phyloP scores from a whole-genome alignment of 2,888 invertebrate genomes.

The Diarsia mendica region DNA sequence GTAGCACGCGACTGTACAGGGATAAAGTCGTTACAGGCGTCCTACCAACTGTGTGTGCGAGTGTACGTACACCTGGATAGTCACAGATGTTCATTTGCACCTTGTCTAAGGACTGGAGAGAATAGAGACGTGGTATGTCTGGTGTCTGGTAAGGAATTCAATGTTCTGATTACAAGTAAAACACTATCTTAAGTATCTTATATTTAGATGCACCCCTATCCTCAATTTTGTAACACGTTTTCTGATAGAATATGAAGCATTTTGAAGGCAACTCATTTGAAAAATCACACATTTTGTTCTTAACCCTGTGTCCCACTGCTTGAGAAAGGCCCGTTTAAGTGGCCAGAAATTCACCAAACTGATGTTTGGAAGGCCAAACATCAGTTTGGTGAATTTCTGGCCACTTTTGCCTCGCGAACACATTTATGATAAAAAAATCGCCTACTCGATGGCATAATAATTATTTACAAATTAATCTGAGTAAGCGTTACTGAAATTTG shows the following conservation, averaged over 20 bases:
- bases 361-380: no score
- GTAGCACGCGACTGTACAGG: constrained; percentile 24
- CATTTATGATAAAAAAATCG: neutral
- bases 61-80: constrained; percentile 7
- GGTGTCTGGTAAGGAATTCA: neutral
- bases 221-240: neutral
- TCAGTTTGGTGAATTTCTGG: neutral
- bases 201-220: neutral
- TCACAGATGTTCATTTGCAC: constrained; percentile 9
- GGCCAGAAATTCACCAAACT: no score
- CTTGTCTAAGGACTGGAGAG: neutral
- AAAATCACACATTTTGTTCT: neutral
- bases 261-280: neutral
- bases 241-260: neutral
- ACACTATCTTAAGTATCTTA: neutral
- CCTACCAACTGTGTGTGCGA: neutral
- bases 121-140: neutral
- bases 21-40: neutral
- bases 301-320: neutral
- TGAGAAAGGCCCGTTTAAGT: neutral
- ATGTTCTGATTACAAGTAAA: neutral
- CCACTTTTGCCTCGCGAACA: neutral
- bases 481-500: neutral
- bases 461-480: neutral
- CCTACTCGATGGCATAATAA: neutral